Evolutionary conservation across 2,113 vertebrate species (phyloP), one percentile per base, ranked within the genome.

Genomic region (mouse (Mus musculus)): DNA sequence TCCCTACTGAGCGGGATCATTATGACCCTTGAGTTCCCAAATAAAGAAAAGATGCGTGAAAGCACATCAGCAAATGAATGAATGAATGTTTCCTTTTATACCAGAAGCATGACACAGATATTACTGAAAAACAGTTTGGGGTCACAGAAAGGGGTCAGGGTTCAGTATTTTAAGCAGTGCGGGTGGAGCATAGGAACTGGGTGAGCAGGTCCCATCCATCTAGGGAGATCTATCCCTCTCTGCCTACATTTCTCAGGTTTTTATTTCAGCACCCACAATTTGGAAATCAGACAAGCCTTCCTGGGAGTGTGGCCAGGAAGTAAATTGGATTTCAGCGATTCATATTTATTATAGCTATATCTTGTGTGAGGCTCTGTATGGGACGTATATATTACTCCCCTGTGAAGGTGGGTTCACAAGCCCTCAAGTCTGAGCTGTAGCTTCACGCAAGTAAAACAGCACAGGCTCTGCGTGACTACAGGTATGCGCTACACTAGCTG

Each of bases 191-290:
- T 89, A 87, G 93, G 52, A 82, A 87, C 30, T 5, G 42, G 39
- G 67, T 82, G n/a, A 94, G 59, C 49, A 36, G 85, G 30, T 87
- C 65, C 67, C 81, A 92, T 73, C 87, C 82, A 92, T 91, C 52
- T 80, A 52, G 90, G 96, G 30, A 95, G 95, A 87, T 93, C 95
- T 93, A 88, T 56, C 91, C 91, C 94, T 92, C 67, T 95, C 85
- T 90, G 88, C 39, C 71, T 93, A 49, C 81, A 30, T 93, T 95
- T 84, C 96, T 95, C 94, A 94, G 96, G 80, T 94, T 97, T 96
- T 98, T 93, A 97, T 97, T 97, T 97, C 92, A 97, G 95, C 95
- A 97, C 73, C 94, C 92, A 95, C 86, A 90, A 92, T 96, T 89
- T 93, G 77, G 86, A 93, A 96, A 95, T 96, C 94, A 96, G 93